A percentile compares a stretch with the other conserved stretches of the same genome.
Evolutionary conservation across 2,888 invertebrate genomes (phyloP).

Genomic region (Erebia palarica): DNA sequence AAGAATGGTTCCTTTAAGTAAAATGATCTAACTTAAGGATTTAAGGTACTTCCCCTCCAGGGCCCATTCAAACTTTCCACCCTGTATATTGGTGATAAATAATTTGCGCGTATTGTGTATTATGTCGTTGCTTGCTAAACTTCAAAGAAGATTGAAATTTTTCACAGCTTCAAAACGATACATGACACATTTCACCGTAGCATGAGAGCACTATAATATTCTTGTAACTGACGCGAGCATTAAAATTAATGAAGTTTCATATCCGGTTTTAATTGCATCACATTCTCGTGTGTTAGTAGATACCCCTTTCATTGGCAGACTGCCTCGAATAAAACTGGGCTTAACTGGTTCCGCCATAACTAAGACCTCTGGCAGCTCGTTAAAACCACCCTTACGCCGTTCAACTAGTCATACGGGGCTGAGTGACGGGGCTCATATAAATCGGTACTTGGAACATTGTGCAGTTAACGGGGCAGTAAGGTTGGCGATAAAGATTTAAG

Average conservation of each 20-base stretch:
- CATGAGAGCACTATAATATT: not conserved
- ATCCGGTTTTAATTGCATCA: conserved; percentile 33
- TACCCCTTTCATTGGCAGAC: conserved; percentile 56
- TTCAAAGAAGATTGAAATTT: not conserved
- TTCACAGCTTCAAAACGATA: not conserved
- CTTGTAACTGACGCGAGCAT: conserved; percentile 5
- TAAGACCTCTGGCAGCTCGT: conserved; percentile 52
- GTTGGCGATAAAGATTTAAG: conserved; percentile 43
- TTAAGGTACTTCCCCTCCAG: no score
- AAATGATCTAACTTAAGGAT: no score
- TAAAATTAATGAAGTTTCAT: conserved; percentile 23
- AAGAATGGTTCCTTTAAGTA: no score
- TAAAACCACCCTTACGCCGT: conserved; percentile 42
- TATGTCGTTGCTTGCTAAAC: no score
- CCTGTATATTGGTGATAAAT: no score
- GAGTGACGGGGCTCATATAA: conserved; percentile 39
- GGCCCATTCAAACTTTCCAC: no score
- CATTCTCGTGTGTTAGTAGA: conserved; percentile 24
- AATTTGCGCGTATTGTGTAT: no score
- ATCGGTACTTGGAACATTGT: conserved; percentile 44
- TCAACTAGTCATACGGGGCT: no score
- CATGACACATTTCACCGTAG: not conserved
- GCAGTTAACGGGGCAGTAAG: conserved; percentile 44
- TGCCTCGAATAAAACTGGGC: conserved; percentile 64
- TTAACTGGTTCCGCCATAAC: conserved; percentile 45